phyloP scores from a whole-genome alignment of 2,888 invertebrate species.

The Microplitis deprimator region DNA sequence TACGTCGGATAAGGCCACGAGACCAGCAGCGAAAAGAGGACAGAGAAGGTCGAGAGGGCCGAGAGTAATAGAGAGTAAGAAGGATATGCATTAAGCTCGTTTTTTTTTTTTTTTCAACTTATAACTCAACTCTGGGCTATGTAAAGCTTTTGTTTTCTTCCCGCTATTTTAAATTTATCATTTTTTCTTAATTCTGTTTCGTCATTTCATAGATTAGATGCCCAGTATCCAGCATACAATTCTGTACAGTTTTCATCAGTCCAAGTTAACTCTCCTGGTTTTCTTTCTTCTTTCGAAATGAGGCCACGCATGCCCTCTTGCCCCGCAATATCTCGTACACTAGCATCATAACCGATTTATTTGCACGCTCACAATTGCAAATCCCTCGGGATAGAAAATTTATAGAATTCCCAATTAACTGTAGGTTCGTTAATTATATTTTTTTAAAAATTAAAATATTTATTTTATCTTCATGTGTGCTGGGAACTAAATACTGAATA shows the following conservation, averaged over 20 bases:
- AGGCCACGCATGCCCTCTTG: conserved; percentile 34
- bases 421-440: background rate
- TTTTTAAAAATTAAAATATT: background rate
- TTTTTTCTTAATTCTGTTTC: background rate
- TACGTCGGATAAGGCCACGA: background rate
- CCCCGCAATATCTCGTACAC: conserved; percentile 14
- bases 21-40: background rate
- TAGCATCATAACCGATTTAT: conserved; percentile 17
- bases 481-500: background rate
- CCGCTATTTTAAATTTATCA: conserved; percentile 27
- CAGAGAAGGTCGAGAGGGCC: conserved; percentile 12
- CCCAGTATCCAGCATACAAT: background rate
- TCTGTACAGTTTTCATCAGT: conserved; percentile 1
- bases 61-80: conserved; percentile 2
- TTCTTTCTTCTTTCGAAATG: conserved; percentile 17
- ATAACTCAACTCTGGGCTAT: background rate
- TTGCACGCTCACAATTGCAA: conserved; percentile 13
- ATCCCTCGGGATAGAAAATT: conserved; percentile 18
- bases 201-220: background rate
- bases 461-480: background rate
- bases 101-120: background rate
- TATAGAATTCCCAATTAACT: background rate
- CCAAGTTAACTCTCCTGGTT: conserved; percentile 17
- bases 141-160: conserved; percentile 9
- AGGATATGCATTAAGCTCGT: background rate